These are phyloP conservation scores for Idaea straminata DNA, from an alignment of 2,888 invertebrate genomes.

Conservation along the genomic window DNA sequence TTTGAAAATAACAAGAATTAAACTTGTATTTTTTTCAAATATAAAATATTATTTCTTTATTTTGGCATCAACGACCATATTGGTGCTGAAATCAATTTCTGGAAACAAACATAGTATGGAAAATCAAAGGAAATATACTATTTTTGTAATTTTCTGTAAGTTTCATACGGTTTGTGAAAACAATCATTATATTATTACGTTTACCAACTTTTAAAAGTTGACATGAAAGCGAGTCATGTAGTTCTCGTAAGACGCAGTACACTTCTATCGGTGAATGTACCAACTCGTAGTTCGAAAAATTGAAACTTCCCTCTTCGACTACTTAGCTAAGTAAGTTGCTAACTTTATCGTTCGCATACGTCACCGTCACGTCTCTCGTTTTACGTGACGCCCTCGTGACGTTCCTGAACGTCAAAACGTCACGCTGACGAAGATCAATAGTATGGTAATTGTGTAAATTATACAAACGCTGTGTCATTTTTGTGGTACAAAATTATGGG, in stretches of 20 bases:
- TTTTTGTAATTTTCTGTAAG: too few relatives aligned
- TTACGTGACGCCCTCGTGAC: not conserved
- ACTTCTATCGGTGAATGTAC: not conserved
- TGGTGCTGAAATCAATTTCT: too few relatives aligned
- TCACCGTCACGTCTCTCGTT: not conserved
- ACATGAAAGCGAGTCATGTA: too few relatives aligned
- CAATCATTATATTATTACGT: too few relatives aligned
- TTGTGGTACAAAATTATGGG: not conserved
- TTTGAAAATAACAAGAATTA: too few relatives aligned
- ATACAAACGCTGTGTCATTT: not conserved
- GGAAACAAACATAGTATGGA: too few relatives aligned
- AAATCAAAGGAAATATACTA: too few relatives aligned
- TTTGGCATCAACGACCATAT: too few relatives aligned
- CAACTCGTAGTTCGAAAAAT: not conserved
- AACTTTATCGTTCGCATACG: not conserved
- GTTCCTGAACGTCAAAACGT: not conserved
- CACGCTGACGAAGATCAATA: not conserved
- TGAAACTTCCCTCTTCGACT: not conserved
- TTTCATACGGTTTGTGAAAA: too few relatives aligned
- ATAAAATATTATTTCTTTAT: too few relatives aligned
- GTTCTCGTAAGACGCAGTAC: not conserved
- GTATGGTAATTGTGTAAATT: not conserved
- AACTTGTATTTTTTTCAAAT: too few relatives aligned
- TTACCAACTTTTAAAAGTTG: too few relatives aligned
- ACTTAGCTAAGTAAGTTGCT: not conserved